Base-by-base conservation (phyloP, 2,113 vertebrate species). In the Podocnemis expansa region DNA sequence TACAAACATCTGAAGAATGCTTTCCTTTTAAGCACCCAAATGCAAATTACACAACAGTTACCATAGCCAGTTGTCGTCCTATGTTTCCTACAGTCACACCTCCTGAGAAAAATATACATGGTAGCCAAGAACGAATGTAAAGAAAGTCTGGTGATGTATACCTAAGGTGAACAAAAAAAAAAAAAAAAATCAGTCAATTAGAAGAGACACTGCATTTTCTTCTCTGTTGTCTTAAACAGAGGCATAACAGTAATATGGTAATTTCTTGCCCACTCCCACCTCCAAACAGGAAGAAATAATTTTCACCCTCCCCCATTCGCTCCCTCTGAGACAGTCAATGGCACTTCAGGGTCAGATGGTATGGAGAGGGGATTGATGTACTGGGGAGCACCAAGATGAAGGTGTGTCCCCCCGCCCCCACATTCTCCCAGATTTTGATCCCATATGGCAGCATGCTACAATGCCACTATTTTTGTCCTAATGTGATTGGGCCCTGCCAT, bases 11-110 rank as follows among this genome's bases (percentile, higher is more conserved):
- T 70, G 19, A 70, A 70, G n/a, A 21, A 70, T 38, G 58, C 63
- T 41, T 34, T 58, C 9, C 38, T 73, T 81, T 25, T 75, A 49
- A 45, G 76, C 6, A n/a, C 21, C 21, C 43, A 95, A 90, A 84
- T 34, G 29, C 29, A 92, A 96, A 94, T 94, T 93, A 91, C 76
- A 75, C 31, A 87, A 49, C 94, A 96, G 95, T 97, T 97, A 99
- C 99, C 99, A 99, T 99, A 27, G 99, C 99, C 88, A 99, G 98
- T 89, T 99, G 99, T 6, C 99, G 98, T 92, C 99, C 99, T 78
- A 99, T 99, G 98, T 99, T 99, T 67, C 99, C 99, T 89, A 99
- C 99, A 1, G 99, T 99, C 49, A 99, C 99, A 4, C 99, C 99
- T 63, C 99, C 99, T 3, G 99, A 99, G 98, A 99, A 99, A 97